These are phyloP conservation scores for Noturus placidus DNA, from an alignment of 2,113 vertebrate genomes.

Conservation along the genomic window DNA sequence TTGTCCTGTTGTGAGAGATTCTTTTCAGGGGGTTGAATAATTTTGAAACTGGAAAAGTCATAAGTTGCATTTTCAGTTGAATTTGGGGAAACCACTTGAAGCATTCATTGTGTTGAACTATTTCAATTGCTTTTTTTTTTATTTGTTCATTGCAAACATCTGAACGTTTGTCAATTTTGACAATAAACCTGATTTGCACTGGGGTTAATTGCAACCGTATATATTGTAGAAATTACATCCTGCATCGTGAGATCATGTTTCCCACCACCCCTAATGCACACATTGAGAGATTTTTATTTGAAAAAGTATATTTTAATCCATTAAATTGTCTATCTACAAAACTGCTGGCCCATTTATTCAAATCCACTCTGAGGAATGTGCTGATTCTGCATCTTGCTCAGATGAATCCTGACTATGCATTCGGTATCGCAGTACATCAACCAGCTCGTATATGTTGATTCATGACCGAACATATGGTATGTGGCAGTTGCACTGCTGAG, in stretches of 20 bases:
- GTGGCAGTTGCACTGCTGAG: constrained; percentile 19
- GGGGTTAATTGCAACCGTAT: too few species aligned
- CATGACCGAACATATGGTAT: constrained; percentile 14
- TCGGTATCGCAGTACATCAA: background rate
- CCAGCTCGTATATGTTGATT: background rate
- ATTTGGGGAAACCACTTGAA: too few species aligned
- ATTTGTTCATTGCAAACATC: too few species aligned
- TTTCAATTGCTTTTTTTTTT: too few species aligned
- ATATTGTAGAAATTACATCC: background rate
- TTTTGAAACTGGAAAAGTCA: too few species aligned
- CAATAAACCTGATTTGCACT: too few species aligned
- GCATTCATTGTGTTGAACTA: too few species aligned
- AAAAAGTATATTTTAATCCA: background rate
- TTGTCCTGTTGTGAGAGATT: too few species aligned
- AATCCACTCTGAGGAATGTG: background rate
- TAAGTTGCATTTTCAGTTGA: too few species aligned
- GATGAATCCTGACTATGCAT: background rate
- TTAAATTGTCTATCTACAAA: background rate
- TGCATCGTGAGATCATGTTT: background rate
- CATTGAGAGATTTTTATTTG: background rate
- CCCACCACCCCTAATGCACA: background rate
- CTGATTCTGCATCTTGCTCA: background rate
- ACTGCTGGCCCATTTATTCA: background rate
- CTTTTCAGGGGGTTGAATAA: too few species aligned
- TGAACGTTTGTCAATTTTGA: too few species aligned